Base-by-base conservation (phyloP, 1,140 invertebrate genomes). In the Trichonephila clavipes region DNA sequence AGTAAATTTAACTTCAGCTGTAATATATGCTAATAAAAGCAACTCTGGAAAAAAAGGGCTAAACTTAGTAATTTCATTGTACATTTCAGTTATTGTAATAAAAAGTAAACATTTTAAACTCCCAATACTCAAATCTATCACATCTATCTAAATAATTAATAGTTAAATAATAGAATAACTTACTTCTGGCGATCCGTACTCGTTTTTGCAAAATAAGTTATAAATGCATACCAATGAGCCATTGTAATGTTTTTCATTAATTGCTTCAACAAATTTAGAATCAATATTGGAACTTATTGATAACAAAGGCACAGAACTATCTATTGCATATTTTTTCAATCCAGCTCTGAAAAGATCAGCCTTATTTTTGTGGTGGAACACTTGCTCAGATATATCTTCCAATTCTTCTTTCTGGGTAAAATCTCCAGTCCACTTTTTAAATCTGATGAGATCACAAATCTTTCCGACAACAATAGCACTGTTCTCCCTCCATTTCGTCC, bases 271-370 rank as follows among this genome's bases (percentile, higher is more conserved):
- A 6, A 61, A 28, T 28, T 61, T 24, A 34, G 44, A 64, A 61
- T 61, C 21, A 14, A 87, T 10, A 16, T 59, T 24, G 24, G 66
- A 24, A 81, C 19, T 19, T 16, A 93, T 2, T 40, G 44, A 61
- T 16, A 40, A 34, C 14, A 66, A 1, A 61, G 66, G 51, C 1
- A 24, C 34, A n/a, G 2, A 24, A 61, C 24, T 72, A 40, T 40
- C 28, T 28, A 87, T 61, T 10, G 58, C 40, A 61, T 95, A 95
- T 88, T 94, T 95, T 62, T 94, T 94, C 19, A 95, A 94, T 16
- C 95, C 95, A n/a, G 90, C 89, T 14, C 90, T 64, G 19, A 95
- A 86, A 8, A 94, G 92, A 10, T 77, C 61, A n/a, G 94, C 88
- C 28, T 82, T 83, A 18, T 59, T 64, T 72, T 94, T 85, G 64